phyloP scores from a whole-genome alignment of 2,888 invertebrate species.

The Callinectes sapidus region DNA sequence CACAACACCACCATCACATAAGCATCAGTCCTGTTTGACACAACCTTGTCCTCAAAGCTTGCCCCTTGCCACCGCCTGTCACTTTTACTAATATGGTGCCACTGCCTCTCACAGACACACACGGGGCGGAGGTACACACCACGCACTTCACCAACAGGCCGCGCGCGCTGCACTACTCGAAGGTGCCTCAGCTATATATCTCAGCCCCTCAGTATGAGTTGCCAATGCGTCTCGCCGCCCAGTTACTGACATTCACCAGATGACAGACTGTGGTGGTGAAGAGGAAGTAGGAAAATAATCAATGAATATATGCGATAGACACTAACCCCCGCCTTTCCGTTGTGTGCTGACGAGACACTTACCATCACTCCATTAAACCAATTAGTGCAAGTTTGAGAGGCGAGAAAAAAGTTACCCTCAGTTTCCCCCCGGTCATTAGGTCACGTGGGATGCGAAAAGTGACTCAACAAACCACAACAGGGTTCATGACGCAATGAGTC shows the following conservation, averaged over 20 bases:
- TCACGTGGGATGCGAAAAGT: background rate
- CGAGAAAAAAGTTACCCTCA: background rate
- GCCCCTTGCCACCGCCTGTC: background rate
- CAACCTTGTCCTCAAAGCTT: background rate
- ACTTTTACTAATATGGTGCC: constrained; percentile 11
- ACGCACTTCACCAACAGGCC: background rate
- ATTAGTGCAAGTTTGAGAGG: background rate
- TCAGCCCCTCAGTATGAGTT: background rate
- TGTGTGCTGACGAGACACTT: background rate
- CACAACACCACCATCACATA: background rate
- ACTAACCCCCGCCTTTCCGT: background rate
- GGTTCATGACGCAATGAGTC: background rate
- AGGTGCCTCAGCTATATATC: background rate
- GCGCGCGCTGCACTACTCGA: background rate
- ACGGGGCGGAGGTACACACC: background rate
- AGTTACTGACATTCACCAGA: background rate
- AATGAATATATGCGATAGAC: background rate
- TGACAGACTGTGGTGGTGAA: background rate
- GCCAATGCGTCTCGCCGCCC: background rate
- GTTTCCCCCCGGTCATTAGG: background rate
- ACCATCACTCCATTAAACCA: background rate
- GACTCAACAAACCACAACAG: background rate
- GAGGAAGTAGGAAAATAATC: background rate
- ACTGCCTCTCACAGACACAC: background rate
- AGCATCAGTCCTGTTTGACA: background rate